phyloP scores from a whole-genome alignment of 2,797 vertebrate genomes.

The Australoheros facetus region DNA sequence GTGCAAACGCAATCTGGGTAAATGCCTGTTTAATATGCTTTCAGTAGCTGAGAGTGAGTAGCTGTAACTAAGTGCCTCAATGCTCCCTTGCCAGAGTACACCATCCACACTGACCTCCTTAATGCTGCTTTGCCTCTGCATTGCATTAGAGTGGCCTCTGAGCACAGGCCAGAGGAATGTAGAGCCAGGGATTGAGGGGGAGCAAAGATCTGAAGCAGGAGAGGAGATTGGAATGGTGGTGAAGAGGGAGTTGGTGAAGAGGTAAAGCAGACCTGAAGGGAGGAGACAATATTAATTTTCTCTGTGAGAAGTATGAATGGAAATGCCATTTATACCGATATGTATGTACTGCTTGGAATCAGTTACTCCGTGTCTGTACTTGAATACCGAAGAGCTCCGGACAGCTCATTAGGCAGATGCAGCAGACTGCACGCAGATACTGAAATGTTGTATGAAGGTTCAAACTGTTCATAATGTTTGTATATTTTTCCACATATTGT shows the following conservation, averaged over 20 bases:
- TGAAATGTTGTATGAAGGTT: background rate
- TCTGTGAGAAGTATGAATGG: slow-evolving; percentile 2
- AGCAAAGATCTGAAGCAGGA: slow-evolving; percentile 6
- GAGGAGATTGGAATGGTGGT: slow-evolving; percentile 6
- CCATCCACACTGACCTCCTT: slow-evolving; percentile 47
- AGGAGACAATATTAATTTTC: slow-evolving; percentile 5
- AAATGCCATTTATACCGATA: background rate
- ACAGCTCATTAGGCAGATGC: background rate
- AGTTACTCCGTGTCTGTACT: background rate
- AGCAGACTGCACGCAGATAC: background rate
- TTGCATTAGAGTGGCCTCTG: slow-evolving; percentile 59
- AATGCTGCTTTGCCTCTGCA: slow-evolving; percentile 47
- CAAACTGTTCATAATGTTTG: background rate
- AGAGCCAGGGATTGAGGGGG: slow-evolving; percentile 10
- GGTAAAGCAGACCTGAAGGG: slow-evolving; percentile 25
- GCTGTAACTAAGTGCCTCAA: slow-evolving; percentile 25
- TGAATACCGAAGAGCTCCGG: background rate
- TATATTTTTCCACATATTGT: background rate
- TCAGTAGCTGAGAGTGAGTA: slow-evolving; percentile 35
- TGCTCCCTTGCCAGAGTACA: slow-evolving; percentile 25
- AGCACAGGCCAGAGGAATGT: slow-evolving; percentile 67
- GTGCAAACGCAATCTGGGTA: background rate
- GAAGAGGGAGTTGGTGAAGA: background rate
- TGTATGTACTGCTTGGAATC: background rate
- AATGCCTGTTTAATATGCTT: slow-evolving; percentile 34